Percentiles rank a stretch among this genome's conserved stretches.
These are phyloP conservation scores for Automeris io DNA, from an alignment of 2,888 invertebrate genomes.

Conservation along the genomic window DNA sequence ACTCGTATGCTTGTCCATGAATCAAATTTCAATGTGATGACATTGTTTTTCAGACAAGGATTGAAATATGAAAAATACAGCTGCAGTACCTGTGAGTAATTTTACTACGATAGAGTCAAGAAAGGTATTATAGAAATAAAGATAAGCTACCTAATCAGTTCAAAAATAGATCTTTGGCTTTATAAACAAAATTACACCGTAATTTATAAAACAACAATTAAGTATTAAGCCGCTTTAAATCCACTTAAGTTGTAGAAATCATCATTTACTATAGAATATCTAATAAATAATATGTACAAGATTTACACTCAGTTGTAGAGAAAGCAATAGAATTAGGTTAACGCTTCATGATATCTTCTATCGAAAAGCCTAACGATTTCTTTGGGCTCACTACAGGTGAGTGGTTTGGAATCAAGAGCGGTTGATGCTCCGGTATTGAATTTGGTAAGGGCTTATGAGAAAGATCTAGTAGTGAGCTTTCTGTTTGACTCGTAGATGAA, in stretches of 20 bases:
- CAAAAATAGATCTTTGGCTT: conserved; percentile 45
- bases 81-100: conserved; percentile 3
- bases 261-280: conserved; percentile 14
- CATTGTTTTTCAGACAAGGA: too few relatives aligned
- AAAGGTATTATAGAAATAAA: conserved; percentile 19
- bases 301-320: conserved; percentile 19
- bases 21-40: too few relatives aligned
- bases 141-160: conserved; percentile 33
- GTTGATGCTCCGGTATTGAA: conserved; percentile 39
- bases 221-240: background rate
- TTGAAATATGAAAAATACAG: conserved; percentile 3
- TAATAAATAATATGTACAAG: conserved; percentile 18
- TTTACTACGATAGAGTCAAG: conserved; percentile 14
- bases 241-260: too few relatives aligned
- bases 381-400: conserved; percentile 61
- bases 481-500: conserved; percentile 68
- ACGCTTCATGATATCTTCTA: conserved; percentile 93
- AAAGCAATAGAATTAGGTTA: conserved; percentile 46
- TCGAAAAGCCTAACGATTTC: conserved; percentile 84
- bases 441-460: conserved; percentile 72
- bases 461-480: conserved; percentile 72
- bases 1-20: too few relatives aligned
- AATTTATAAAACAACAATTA: conserved; percentile 10
- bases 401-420: conserved; percentile 41
- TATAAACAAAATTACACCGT: conserved; percentile 25